Evolutionary conservation across 2,113 vertebrate genomes (phyloP), one percentile per base, ranked within the genome.

Genomic region (Lonchura striata): DNA sequence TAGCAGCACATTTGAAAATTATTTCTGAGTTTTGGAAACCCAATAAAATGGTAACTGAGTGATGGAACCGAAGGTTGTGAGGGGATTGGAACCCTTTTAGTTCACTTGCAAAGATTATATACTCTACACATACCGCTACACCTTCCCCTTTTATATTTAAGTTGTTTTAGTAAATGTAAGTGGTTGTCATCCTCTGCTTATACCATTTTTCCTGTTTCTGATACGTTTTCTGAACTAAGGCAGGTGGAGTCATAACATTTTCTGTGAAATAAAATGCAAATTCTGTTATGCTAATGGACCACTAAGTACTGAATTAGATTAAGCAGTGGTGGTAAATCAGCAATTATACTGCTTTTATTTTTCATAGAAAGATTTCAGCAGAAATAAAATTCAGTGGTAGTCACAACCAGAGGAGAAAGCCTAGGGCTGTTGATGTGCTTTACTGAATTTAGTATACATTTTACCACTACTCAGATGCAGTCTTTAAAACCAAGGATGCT

Each of bases 291-390:
- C 92, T 97, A 97, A 97, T 97, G 77, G 85, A 69, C 79, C 79
- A 81, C 95, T 97, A 97, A 96, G 72, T 97, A 96, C 74, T 78
- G 96, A 97, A 98, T 97, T 97, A 97, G 82, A 97, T 96, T 96
- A 92, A 98, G 88, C 95, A 82, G 79, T 92, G 33, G 91, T 91
- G 70, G 90, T 95, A 96, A 97, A 97, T 97, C 93, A 98, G 91
- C 91, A 97, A 95, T 97, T 96, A 95, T 39, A 64, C 39, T 88
- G 75, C 25, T 13, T 20, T 33, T 37, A n/a, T 78, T 63, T 21
- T 30, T 94, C 75, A 87, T 72, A 93, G 70, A n/a, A 86, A 86
- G 71, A 91, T 85, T 92, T 41, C 37, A 94, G 46, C 24, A 92
- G 91, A 96, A 96, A 96, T 92, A 94, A 95, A 93, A 93, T 37